Conservation (phyloP, 1,140 invertebrate genomes). For the Centruroides sculpturatus region DNA sequence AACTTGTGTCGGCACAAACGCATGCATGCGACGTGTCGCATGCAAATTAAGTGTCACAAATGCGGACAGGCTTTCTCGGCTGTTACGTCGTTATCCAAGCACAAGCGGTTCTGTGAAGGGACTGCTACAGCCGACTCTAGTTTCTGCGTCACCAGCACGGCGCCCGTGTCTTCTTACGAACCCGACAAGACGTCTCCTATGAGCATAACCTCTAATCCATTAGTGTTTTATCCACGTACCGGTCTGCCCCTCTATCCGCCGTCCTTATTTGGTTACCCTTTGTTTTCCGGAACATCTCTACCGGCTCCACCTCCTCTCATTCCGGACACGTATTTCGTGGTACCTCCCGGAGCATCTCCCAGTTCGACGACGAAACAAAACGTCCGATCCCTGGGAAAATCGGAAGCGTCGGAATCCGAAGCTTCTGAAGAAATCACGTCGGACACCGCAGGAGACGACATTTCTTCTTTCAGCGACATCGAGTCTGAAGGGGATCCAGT, state of each 20-base stretch:
- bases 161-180: constrained; percentile 1
- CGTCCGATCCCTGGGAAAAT: background rate
- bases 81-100: constrained; percentile 50
- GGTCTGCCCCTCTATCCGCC: constrained; percentile 44
- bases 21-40: constrained; percentile 80
- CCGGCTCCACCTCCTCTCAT: constrained; percentile 18
- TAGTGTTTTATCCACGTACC: constrained; percentile 45
- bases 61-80: constrained; percentile 83
- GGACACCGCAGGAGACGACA: constrained; percentile 15
- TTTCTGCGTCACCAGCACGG: background rate
- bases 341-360: background rate
- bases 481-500: constrained; percentile 15
- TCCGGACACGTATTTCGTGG: constrained; percentile 10
- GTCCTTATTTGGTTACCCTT: constrained; percentile 35
- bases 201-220: constrained; percentile 40
- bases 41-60: constrained; percentile 78
- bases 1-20: constrained; percentile 98
- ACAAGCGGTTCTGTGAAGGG: constrained; percentile 41
- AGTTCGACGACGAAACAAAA: constrained; percentile 3
- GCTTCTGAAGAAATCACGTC: constrained; percentile 17
- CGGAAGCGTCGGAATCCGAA: constrained; percentile 17
- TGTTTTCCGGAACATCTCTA: constrained; percentile 16
- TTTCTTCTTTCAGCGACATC: constrained; percentile 15
- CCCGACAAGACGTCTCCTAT: constrained; percentile 12
- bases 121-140: constrained; percentile 2